Evolutionary conservation across 2,888 invertebrate genomes (phyloP), one percentile per base, ranked within the genome.

Genomic region (Crioceris asparagi): DNA sequence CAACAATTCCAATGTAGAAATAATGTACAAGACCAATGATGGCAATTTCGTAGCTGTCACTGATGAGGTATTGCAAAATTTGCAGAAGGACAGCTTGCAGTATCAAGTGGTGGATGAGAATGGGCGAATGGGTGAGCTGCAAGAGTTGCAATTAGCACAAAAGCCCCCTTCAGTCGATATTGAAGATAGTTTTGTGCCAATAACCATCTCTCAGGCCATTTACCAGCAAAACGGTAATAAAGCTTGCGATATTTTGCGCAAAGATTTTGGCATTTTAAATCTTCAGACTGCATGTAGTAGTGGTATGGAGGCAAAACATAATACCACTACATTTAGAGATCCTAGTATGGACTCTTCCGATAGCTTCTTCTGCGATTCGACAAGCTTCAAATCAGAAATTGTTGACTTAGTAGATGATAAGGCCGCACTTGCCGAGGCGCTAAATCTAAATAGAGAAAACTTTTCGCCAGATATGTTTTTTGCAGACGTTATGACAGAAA

Each of bases 31-130:
- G 56, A 75, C 75, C 2, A 74, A 72, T 16, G 75, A 77, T 46
- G 77, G 77, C 1, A 74, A 73, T 18, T 75, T 74, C 50, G 72
- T 77, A 1, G 74, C 74, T 41, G 71, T 77, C 2, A 75, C 74
- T 40, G 77, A 76, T 55, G 76, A 77, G 48, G 72, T 76, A 17
- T 62, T 77, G 25, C 63, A 60, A 32, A 60, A 56, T 47, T 50
- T 64, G 26, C 54, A 56, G 32, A 61, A 58, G 33, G 52, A 51
- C 31, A 47, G 51, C 36, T 23, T 41, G 38, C 38, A 41, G 11
- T 42, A 40, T 42, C 61, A 63, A 47, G 56, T 63, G 14, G 52
- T 64, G 7, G 61, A 63, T 33, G 62, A 64, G 47, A 54, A 62
- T 37, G 62, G 62, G 4, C 53, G 54, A 19, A 49, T 61, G 26